phyloP scores from a whole-genome alignment of 2,113 vertebrate genomes.

The Phodopus roborovskii region DNA sequence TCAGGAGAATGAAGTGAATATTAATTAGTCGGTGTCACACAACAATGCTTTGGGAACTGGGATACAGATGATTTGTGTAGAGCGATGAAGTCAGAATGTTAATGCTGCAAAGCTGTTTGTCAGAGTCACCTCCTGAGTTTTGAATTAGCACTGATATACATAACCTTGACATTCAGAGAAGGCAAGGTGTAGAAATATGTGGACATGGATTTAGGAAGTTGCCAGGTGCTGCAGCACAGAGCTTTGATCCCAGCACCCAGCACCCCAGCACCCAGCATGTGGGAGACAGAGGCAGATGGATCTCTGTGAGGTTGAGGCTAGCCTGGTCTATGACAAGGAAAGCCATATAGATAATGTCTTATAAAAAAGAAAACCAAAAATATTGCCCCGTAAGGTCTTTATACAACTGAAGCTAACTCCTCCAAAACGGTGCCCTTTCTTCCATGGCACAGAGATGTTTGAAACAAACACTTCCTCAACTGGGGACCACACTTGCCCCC shows the following conservation, averaged over 20 bases:
- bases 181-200: neutral
- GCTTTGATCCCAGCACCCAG: neutral
- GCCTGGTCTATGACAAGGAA: neutral
- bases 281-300: neutral
- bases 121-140: neutral
- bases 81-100: neutral
- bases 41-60: neutral
- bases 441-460: neutral
- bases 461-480: too few species aligned
- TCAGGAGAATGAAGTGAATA: neutral
- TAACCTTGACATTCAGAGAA: neutral
- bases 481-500: neutral
- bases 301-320: neutral
- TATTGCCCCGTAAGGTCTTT: neutral
- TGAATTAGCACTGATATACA: neutral
- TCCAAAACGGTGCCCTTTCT: neutral
- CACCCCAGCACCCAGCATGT: too few species aligned
- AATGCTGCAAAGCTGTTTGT: neutral
- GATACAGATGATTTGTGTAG: neutral
- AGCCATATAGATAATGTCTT: neutral
- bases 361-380: neutral
- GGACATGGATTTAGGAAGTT: neutral
- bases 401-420: neutral
- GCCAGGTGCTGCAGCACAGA: neutral
- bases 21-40: neutral